Evolutionary conservation across 2,113 vertebrate genomes (phyloP), one percentile per base, ranked within the genome.

Genomic region (Lagopus muta): DNA sequence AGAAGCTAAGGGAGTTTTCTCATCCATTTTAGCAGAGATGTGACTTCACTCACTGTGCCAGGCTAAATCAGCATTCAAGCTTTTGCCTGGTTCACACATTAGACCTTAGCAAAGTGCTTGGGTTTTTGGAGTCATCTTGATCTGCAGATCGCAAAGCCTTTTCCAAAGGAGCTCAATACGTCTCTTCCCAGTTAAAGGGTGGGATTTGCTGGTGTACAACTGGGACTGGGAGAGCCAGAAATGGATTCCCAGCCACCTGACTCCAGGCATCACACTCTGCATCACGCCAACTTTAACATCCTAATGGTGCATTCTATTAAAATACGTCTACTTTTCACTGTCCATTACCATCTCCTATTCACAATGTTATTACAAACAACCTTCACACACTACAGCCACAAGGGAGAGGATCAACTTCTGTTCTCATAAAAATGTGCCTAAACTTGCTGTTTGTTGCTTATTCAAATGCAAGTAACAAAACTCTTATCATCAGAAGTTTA

Each of bases 1-100:
- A 90, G 76, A 78, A 94, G 83, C 10, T 6, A 83, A 78, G 52
- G 76, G 93, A 96, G 40, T 92, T 94, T 93, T 94, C 83, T 96
- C 89, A 96, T 94, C 91, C 92, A 50, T 82, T 96, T 90, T 69
- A 92, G 58, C 66, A 61, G 62, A 95, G 74, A 92, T 30, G 54
- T 0, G 0, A 58, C 86, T 95, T 96, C 81, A 25, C 83, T 95
- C 67, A 69, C 1, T 0, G 42, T 90, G 94, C 94, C 95, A 96
- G 71, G 36, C 93, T 93, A 94, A 96, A 94, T 95, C 94, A 96
- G 48, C 5, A 2, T 92, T 86, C 62, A 52, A 14, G 50, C 13
- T 74, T 74, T 78, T 55, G 57, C 72, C 47, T 61, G 45, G 47
- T 52, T 93, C 69, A 14, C 16, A 21, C 20, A 16, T 88, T 86